Evolutionary conservation across 1,140 invertebrate genomes (phyloP).

Genomic region (Hypsibius dujardini): DNA sequence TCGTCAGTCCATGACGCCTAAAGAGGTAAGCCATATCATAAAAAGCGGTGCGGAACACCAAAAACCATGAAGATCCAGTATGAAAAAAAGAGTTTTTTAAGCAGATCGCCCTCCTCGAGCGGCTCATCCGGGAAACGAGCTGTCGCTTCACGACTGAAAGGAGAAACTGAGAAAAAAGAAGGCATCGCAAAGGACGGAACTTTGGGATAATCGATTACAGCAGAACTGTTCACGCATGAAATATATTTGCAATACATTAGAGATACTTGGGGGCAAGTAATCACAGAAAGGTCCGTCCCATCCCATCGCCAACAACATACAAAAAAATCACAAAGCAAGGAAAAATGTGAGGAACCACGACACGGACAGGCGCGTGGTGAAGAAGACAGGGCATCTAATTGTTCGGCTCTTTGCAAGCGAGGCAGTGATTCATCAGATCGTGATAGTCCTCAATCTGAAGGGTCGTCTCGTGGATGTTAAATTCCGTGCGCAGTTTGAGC

Average conservation of each 20-base stretch:
- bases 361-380: not conserved
- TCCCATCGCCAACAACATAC: not conserved
- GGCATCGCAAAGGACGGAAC: not conserved
- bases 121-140: not conserved
- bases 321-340: not conserved
- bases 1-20: not conserved
- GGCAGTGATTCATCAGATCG: constrained; percentile 73
- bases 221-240: not conserved
- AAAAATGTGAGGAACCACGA: not conserved
- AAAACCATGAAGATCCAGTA: not conserved
- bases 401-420: constrained; percentile 52
- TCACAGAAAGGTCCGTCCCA: not conserved
- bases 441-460: constrained; percentile 91
- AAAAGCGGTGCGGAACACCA: not conserved
- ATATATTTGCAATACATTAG: not conserved
- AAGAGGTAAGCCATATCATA: not conserved
- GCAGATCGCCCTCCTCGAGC: no score
- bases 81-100: not conserved
- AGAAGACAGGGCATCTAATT: not conserved
- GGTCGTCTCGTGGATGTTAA: constrained; percentile 87
- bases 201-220: not conserved
- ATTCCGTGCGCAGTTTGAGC: constrained; percentile 54
- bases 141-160: not conserved
- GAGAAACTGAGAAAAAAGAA: not conserved
- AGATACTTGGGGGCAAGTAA: not conserved